Evolutionary conservation across 2,888 invertebrate species (phyloP), one percentile per base, ranked within the genome.

Genomic region (Tillus elongatus): DNA sequence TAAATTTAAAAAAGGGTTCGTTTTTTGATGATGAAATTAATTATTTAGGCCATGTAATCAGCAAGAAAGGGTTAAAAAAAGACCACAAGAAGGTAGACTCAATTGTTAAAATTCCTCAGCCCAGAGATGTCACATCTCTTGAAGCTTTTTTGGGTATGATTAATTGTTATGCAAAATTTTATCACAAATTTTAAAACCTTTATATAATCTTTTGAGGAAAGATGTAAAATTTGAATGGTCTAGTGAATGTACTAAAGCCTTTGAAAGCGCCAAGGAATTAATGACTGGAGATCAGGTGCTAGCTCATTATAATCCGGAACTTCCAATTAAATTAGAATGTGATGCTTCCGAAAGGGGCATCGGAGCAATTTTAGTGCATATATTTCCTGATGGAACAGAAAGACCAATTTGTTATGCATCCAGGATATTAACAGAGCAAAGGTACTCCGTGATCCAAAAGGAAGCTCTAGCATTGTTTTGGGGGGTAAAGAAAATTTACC

Each of bases 381-480:
- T 50, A 13, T 45, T 44, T 31, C 47, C 49, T 0, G 50, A 54
- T 42, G 54, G 51, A 11, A 35, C 40, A 0, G 52, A 50, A 16
- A 52, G 44, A 35, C 53, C 55, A 3, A 52, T 58, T 14, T 27
- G 43, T 41, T 27, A 41, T 36, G 51, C 50, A 6, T 57, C 51
- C 0, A 36, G 49, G 39, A 43, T 47, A 2, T 41, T 54, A 12
- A 42, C 41, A 1, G 37, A 40, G 16, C 47, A 53, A 6, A 53
- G 49, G 14, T 54, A 57, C 39, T 50, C 52, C 2, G 46, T 50
- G 1, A 54, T 56, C 3, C 52, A 57, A 37, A 49, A 45, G 26
- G 57, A 56, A 58, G 35, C 50, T 50, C 27, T 52, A 49, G 15
- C 53, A 57, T 37, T 49, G n/a, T n/a, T n/a, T n/a, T n/a, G n/a